Base-by-base conservation (phyloP, 2,797 vertebrate genomes). In the Esox lucius region DNA sequence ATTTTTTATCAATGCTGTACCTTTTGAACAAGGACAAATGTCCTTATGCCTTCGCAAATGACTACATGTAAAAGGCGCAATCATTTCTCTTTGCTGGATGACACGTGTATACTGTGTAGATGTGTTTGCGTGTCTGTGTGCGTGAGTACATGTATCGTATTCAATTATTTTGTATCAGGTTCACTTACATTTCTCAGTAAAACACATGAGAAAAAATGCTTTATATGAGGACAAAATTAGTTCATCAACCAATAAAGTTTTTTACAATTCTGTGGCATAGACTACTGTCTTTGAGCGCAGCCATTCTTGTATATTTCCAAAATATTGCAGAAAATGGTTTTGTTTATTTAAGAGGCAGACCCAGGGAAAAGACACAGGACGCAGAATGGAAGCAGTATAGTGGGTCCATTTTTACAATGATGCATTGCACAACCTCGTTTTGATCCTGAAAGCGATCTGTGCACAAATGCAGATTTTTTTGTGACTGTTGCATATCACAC, bases 1-100 rank as follows among this genome's bases (percentile, higher is more conserved):
- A 42, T 59, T 61, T 71, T 71, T 11, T 70, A 24, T 61, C 31
- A 39, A 39, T 61, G 33, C 28, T 71, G 70, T 61, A 39, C 51
- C 28, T 61, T 59, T 71, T 5, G 56, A 51, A 46, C 0, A 49
- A 39, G 51, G 13, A 71, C 56, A 35, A 15, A 61, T 42, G 22
- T 61, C 7, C 22, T 24, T 42, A 59, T 71, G 70, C 33, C 33
- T 39, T n/a, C 2, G n/a, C 39, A 69, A 69, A 49, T 19, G 19
- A 46, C 11, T 49, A 16, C 68, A 39, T 68, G 66, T 68, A 42
- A 39, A 66, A 66, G 31, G 26, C 5, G 65, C 33, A 35, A 35
- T 68, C 35, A 24, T 12, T 42, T 68, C 31, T 3, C 62, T 66
- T 15, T 66, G 64, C 15, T 66, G 64, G 64, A 33, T 19, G 26